A percentile compares a stretch with the other conserved stretches of the same genome.
These are phyloP conservation scores for rabbit (Oryctolagus cuniculus) DNA, from an alignment of 2,113 vertebrate genomes.

Conservation along the genomic window DNA sequence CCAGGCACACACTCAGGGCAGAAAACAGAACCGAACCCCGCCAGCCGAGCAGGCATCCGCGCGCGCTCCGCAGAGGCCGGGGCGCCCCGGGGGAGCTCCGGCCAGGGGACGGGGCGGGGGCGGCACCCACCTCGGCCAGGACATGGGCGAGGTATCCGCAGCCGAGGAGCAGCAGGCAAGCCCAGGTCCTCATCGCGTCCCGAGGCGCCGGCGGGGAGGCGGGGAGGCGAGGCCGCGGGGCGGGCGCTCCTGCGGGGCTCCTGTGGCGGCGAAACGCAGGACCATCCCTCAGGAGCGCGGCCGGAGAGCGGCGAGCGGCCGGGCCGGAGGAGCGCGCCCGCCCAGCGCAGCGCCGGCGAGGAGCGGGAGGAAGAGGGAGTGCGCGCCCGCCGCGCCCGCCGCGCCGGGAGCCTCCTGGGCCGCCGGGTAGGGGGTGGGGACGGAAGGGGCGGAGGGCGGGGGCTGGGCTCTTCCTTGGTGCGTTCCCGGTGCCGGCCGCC, in stretches of 20 bases:
- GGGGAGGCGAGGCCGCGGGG: constrained; percentile 88
- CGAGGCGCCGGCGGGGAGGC: constrained; percentile 88
- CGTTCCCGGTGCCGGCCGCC: constrained; percentile 82
- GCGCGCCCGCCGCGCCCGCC: constrained; percentile 76
- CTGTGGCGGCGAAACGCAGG: constrained; percentile 92
- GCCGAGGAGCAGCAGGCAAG: constrained; percentile 92
- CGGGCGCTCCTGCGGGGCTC: constrained; percentile 95
- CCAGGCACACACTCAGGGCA: constrained; percentile 74
- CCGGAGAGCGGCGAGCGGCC: constrained; percentile 76
- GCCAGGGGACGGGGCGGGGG: constrained; percentile 59
- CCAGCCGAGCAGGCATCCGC: constrained; percentile 32
- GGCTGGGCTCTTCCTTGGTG: constrained; percentile 79
- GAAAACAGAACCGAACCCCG: constrained; percentile 65
- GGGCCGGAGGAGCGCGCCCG: constrained; percentile 76
- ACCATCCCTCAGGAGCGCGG: constrained; percentile 94
- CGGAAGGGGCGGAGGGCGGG: constrained; percentile 82
- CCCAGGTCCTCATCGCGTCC: constrained; percentile 96
- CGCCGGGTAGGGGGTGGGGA: constrained; percentile 80
- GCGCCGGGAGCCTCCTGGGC: constrained; percentile 84
- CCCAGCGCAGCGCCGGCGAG: constrained; percentile 78
- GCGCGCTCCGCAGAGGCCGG: constrained; percentile 47
- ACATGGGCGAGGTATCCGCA: constrained; percentile 94
- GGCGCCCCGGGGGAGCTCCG: not conserved
- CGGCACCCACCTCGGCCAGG: constrained; percentile 93
- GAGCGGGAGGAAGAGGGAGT: constrained; percentile 73